Conservation (phyloP, 2,797 vertebrate genomes). For the Gephyroberyx darwinii region DNA sequence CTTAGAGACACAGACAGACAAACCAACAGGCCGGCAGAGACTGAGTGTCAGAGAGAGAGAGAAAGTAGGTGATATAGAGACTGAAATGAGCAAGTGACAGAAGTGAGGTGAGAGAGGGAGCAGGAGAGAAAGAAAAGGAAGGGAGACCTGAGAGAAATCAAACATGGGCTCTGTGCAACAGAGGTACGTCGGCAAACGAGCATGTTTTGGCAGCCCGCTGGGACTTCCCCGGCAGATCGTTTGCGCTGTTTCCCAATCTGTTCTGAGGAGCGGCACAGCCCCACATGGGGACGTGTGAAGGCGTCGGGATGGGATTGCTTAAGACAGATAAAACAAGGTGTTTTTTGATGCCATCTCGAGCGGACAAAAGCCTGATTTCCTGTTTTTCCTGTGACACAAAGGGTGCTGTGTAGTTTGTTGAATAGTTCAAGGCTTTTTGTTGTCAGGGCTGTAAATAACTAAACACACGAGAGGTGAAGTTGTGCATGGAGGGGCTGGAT, state of each 20-base stretch:
- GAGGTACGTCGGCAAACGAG: slow-evolving; percentile 82
- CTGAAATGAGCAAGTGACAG: slow-evolving; percentile 75
- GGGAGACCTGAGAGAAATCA: slow-evolving; percentile 84
- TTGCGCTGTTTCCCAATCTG: slow-evolving; percentile 85
- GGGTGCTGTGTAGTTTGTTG: slow-evolving; percentile 78
- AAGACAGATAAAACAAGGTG: slow-evolving; percentile 86
- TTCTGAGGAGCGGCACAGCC: slow-evolving; percentile 81
- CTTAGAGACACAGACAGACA: slow-evolving; percentile 61
- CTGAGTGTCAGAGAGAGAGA: slow-evolving; percentile 60
- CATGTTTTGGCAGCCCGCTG: slow-evolving; percentile 82
- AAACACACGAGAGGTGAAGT: slow-evolving; percentile 74
- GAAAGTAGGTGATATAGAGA: slow-evolving; percentile 68
- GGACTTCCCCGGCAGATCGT: slow-evolving; percentile 83
- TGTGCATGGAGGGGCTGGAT: slow-evolving; percentile 59
- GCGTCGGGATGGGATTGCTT: slow-evolving; percentile 84
- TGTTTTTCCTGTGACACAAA: slow-evolving; percentile 81
- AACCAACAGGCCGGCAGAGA: slow-evolving; percentile 68
- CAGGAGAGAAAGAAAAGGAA: slow-evolving; percentile 66
- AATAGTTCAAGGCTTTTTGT: slow-evolving; percentile 77
- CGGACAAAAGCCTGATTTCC: slow-evolving; percentile 85
- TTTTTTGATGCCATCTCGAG: slow-evolving; percentile 81
- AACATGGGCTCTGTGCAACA: slow-evolving; percentile 80
- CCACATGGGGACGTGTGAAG: slow-evolving; percentile 82
- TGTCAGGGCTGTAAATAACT: slow-evolving; percentile 80
- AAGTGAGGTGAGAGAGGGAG: slow-evolving; percentile 72